Evolutionary conservation across 2,888 invertebrate species (phyloP).

Genomic region (Melinaea marsaeus): DNA sequence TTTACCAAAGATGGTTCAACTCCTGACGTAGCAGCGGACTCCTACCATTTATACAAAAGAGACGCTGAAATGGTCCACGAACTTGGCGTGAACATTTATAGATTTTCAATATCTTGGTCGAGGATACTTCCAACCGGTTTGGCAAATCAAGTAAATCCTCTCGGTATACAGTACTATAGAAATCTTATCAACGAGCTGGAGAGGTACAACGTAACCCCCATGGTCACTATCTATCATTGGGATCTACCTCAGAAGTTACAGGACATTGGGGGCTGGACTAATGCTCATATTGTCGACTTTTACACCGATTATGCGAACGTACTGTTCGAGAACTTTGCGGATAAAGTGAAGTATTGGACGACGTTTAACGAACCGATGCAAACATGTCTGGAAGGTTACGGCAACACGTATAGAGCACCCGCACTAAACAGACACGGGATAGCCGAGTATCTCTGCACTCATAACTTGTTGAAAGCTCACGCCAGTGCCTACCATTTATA

Average conservation of each 20-base stretch:
- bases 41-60: constrained; percentile 81
- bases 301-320: constrained; percentile 81
- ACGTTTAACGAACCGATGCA: constrained; percentile 87
- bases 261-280: constrained; percentile 83
- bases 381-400: constrained; percentile 76
- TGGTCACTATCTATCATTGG: constrained; percentile 85
- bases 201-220: constrained; percentile 81
- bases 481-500: constrained; percentile 83
- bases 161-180: constrained; percentile 87
- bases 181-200: constrained; percentile 84
- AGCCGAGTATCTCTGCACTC: constrained; percentile 82
- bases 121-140: constrained; percentile 84
- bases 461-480: constrained; percentile 86
- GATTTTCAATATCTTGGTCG: constrained; percentile 87
- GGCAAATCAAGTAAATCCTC: constrained; percentile 80
- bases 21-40: constrained; percentile 83
- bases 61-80: constrained; percentile 81
- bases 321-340: constrained; percentile 79
- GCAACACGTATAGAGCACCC: constrained; percentile 79
- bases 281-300: constrained; percentile 80
- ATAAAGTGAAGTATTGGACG: constrained; percentile 84
- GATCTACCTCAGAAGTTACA: constrained; percentile 82
- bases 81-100: constrained; percentile 81
- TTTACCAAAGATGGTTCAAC: constrained; percentile 76
- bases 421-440: constrained; percentile 78